A percentile compares a stretch with the other conserved stretches of the same genome.
These are phyloP conservation scores for Saccostrea cuccullata DNA, from an alignment of 1,140 invertebrate genomes.

Conservation along the genomic window DNA sequence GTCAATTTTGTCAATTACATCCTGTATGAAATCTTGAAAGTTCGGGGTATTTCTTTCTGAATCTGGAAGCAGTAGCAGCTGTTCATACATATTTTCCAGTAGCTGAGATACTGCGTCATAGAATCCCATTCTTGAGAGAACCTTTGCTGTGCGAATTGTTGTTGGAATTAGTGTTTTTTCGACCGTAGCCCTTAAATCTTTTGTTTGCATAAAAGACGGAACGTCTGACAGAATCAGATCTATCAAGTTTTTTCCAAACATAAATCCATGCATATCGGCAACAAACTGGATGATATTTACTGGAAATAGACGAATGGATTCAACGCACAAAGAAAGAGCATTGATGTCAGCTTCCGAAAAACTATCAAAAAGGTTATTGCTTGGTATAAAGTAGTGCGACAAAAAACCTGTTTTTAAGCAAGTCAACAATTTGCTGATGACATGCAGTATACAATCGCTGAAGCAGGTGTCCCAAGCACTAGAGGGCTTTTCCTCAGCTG, in stretches of 20 bases:
- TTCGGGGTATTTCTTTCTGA: neutral
- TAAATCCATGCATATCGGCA: neutral
- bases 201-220: neutral
- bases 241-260: neutral
- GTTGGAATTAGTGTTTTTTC: neutral
- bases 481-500: neutral
- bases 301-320: neutral
- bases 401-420: neutral
- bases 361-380: neutral
- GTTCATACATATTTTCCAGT: neutral
- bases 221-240: neutral
- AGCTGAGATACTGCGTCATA: neutral
- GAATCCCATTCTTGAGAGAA: neutral
- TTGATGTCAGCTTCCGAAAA: neutral
- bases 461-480: neutral
- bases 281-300: neutral
- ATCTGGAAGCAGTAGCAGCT: neutral
- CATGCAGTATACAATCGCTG: neutral
- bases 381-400: conserved; percentile 1
- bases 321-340: neutral
- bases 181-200: neutral
- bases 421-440: neutral
- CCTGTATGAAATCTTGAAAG: neutral
- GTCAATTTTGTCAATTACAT: neutral
- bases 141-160: neutral